Evolutionary conservation across 1,140 invertebrate species (phyloP), one percentile per base, ranked within the genome.

Genomic region (Sycophila sp.): DNA sequence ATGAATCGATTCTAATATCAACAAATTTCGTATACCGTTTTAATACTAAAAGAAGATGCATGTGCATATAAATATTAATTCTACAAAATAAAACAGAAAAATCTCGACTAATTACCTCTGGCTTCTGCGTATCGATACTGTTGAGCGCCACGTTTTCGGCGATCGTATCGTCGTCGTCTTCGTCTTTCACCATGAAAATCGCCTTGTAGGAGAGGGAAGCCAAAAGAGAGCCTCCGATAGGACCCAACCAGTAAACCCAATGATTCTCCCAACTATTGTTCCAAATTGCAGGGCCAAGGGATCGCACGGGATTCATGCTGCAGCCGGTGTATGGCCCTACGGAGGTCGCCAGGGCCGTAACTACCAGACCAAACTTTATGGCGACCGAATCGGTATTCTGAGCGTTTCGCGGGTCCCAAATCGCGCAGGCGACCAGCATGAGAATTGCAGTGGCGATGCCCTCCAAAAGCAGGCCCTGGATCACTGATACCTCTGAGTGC

Each of bases 231-330:
- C 88, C 88, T 10, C 84, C 71, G 1, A 88, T 65, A 0, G 88
- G 88, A 1, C 88, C 88, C 4, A 87, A 77, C 87, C 88, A 89
- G 59, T 77, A 86, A 24, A 86, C 62, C 94, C 94, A 96, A 56
- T 94, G 93, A 64, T 88, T 69, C 0, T 78, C 69, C 90, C 93
- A 96, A 30, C 88, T 83, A 15, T 88, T 88, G 63, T 91, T 91
- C 81, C 94, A 91, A 1, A 95, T 73, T 0, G 93, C 94, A 0
- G 94, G 94, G 0, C 87, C 94, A 38, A 96, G 89, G 36, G 91
- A 91, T 73, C 94, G 89, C 1, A 91, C 94, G 0, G 94, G 93
- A 79, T 96, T 96, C 92, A 96, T 93, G 76, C 92, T 92, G 49
- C 91, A 91, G 1, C 93, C 92, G 5, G 93, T 94, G 73, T 89